Conservation (phyloP, 2,888 invertebrate species). For the Scotopteryx bipunctaria region DNA sequence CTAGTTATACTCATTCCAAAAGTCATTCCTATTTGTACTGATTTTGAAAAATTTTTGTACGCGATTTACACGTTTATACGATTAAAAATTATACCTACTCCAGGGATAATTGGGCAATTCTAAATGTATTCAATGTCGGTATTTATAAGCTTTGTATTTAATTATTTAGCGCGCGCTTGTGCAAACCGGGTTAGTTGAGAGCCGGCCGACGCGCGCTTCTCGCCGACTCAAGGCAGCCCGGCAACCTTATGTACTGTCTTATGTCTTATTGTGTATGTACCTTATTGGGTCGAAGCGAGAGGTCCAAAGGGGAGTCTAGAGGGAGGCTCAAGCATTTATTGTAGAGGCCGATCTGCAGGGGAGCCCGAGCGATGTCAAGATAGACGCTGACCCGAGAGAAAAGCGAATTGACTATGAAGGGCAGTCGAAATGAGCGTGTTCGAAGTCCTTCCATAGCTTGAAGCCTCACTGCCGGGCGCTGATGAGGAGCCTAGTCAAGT, state of each 20-base stretch:
- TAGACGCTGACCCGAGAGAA: too few species aligned
- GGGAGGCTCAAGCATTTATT: constrained; percentile 38
- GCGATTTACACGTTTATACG: constrained; percentile 43
- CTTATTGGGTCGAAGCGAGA: constrained; percentile 4
- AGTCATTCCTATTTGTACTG: constrained; percentile 52
- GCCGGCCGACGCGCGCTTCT: too few species aligned
- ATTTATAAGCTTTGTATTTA: not conserved
- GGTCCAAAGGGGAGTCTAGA: constrained; percentile 3
- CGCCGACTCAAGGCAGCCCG: too few species aligned
- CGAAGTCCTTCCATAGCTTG: too few species aligned
- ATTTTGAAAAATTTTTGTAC: constrained; percentile 41
- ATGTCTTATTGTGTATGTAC: constrained; percentile 1
- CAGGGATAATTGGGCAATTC: not conserved
- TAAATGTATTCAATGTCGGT: constrained; percentile 1
- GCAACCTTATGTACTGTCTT: too few species aligned
- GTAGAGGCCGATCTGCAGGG: constrained; percentile 25
- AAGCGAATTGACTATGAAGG: too few species aligned
- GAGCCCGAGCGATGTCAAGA: too few species aligned
- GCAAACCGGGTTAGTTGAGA: not conserved
- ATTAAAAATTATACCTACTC: constrained; percentile 24
- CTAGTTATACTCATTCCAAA: constrained; percentile 20
- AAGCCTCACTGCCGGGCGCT: too few species aligned
- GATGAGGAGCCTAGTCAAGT: not conserved
- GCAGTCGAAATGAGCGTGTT: too few species aligned
- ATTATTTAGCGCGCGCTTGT: constrained; percentile 1